Percentiles rank a stretch among this genome's conserved stretches.
Evolutionary conservation across 92 coral and sea anemone species (phyloP).

Genomic region (Anthopleura xanthogrammica): DNA sequence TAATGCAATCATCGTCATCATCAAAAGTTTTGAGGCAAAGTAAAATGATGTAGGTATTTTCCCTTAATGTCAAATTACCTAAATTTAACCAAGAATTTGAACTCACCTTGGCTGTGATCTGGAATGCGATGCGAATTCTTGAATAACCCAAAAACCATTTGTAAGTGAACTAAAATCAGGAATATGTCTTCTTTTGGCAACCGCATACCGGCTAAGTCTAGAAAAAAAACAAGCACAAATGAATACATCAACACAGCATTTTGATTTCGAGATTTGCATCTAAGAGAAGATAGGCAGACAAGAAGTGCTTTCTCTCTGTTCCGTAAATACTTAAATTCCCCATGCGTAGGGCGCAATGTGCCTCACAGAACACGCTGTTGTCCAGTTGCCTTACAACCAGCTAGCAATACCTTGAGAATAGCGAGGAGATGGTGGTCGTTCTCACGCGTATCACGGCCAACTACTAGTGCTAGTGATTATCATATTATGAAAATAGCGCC

Average conservation of each 20-base stretch:
- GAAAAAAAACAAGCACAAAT: not conserved
- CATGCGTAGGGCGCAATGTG: not conserved
- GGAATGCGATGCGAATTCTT: constrained; percentile 18
- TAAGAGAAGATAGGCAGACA: not conserved
- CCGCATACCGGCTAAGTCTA: constrained; percentile 25
- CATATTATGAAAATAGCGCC: constrained; percentile 63
- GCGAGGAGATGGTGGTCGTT: not conserved
- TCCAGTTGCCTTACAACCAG: not conserved
- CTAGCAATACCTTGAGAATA: not conserved
- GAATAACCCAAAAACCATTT: constrained; percentile 11
- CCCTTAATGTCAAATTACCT: not conserved
- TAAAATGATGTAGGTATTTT: not conserved
- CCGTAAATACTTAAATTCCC: not conserved
- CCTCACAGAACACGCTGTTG: not conserved
- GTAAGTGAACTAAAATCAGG: constrained; percentile 1
- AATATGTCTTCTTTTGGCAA: constrained; percentile 3
- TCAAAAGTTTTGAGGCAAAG: not conserved
- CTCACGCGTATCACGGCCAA: constrained; percentile 32
- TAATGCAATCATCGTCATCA: constrained; percentile 28
- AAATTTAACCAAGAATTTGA: constrained; percentile 1
- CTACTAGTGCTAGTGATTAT: constrained; percentile 21
- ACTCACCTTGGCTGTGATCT: constrained; percentile 20
- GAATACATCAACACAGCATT: not conserved
- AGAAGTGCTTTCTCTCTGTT: not conserved
- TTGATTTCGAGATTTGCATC: not conserved